Evolutionary conservation across 2,113 vertebrate genomes (phyloP), one percentile per base, ranked within the genome.

Genomic region (Toxotes jaculatrix): DNA sequence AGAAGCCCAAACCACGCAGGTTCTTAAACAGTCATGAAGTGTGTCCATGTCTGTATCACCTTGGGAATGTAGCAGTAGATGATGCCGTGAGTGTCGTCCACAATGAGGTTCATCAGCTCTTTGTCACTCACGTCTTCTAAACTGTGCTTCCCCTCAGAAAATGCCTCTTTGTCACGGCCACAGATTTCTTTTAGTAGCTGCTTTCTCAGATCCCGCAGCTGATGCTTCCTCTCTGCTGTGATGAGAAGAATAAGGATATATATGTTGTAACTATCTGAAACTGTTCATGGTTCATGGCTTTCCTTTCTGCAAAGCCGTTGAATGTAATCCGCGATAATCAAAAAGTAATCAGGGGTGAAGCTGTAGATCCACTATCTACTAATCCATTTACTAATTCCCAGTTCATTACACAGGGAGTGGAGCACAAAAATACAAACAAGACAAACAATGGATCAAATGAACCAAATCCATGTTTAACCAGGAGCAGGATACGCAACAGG

Each of bases 51-150:
- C 43, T 63, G 3, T 0, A 21, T 68, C 57, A 89, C 87, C 84
- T 89, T 89, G 13, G 87, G 87, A 63, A 89, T 65, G 38, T 64
- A 87, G 69, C 87, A 89, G 66, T 89, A 89, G 69, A 89, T 84
- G 56, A 89, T 45, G 11, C 62, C 42, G 0, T 84, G 65, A 0
- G 61, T 56, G 19, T 89, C 84, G 12, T 89, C 82, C 74, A 87
- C 87, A 57, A 89, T 13, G 5, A 89, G 23, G 19, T 79, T 9
- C 0, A 5, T 0, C 43, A 87, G 57, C 1, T 73, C 34, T 0
- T 3, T 0, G 2, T 8, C 0, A 0, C 5, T 81, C 1, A 76
- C 3, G 21, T 79, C n/a, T 13, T 82, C 49, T 1, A 81, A 21
- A 11, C 23, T 32, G 21, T 6, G 8, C 27, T 59, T 68, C 8